phyloP scores from a whole-genome alignment of 2,797 vertebrate genomes.

The Pelobates cultripes region DNA sequence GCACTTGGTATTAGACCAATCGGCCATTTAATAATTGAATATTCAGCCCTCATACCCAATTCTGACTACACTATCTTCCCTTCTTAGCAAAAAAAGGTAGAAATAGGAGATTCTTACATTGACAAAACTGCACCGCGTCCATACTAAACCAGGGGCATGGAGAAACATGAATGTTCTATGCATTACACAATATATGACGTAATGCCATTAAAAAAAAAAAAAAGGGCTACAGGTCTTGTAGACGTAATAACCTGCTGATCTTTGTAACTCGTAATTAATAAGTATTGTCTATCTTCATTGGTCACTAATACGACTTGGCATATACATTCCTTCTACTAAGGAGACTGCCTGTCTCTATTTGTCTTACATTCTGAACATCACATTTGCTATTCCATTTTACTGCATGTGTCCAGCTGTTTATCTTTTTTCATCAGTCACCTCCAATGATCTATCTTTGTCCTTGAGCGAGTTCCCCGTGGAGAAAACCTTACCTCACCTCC shows the following conservation, averaged over 20 bases:
- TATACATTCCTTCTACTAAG: neutral
- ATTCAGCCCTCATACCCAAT: no score
- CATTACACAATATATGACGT: neutral
- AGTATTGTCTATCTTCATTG: neutral
- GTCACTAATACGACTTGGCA: no score
- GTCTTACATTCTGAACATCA: neutral
- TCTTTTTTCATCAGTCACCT: slow-evolving; percentile 3
- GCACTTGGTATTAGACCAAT: no score
- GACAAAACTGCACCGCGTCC: no score
- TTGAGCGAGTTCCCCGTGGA: neutral
- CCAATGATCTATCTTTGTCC: neutral
- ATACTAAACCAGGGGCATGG: no score
- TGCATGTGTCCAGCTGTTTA: neutral
- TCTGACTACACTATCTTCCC: no score
- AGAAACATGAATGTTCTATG: neutral
- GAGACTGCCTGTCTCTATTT: neutral
- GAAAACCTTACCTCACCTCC: neutral
- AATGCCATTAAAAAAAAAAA: neutral
- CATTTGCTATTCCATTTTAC: neutral
- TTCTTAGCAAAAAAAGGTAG: no score
- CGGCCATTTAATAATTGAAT: no score
- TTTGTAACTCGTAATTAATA: neutral
- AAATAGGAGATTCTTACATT: no score
- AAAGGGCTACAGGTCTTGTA: neutral
- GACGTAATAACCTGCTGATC: neutral